Conservation (phyloP, 2,797 vertebrate genomes). For the Falco novaeseelandiae region DNA sequence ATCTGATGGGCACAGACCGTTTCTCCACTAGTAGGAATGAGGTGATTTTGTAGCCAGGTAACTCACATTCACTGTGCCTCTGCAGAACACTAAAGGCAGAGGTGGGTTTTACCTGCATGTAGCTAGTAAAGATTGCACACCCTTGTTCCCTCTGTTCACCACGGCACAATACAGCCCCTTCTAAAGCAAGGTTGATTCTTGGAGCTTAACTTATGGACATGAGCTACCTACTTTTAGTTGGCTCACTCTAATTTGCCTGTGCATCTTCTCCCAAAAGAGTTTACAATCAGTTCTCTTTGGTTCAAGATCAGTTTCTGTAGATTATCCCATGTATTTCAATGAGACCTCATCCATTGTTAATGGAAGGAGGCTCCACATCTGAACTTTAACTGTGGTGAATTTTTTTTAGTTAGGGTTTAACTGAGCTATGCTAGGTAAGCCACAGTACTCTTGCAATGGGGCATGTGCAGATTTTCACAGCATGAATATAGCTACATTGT, state of each 20-base stretch:
- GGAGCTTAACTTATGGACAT: background rate
- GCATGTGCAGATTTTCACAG: background rate
- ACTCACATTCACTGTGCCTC: fast-evolving
- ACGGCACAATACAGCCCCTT: background rate
- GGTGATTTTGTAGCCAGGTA: background rate
- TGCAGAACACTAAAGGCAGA: background rate
- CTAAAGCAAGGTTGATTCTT: background rate
- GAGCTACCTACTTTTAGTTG: background rate
- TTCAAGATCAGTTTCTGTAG: background rate
- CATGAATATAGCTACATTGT: fast-evolving
- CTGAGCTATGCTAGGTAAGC: background rate
- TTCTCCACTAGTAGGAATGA: background rate
- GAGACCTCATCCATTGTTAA: background rate
- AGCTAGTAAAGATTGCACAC: background rate
- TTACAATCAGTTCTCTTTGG: background rate
- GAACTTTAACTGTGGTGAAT: background rate
- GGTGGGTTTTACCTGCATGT: background rate
- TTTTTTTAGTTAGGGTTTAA: background rate
- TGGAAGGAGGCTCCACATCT: background rate
- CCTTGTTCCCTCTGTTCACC: background rate
- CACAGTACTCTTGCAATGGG: background rate
- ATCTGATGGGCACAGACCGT: background rate
- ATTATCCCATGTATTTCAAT: background rate
- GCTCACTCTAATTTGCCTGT: background rate
- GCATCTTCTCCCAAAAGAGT: background rate